Percentiles rank a stretch among this genome's conserved stretches.
These are phyloP conservation scores for Muscicapa comitata DNA, from an alignment of 2,797 vertebrate genomes.

Conservation along the genomic window DNA sequence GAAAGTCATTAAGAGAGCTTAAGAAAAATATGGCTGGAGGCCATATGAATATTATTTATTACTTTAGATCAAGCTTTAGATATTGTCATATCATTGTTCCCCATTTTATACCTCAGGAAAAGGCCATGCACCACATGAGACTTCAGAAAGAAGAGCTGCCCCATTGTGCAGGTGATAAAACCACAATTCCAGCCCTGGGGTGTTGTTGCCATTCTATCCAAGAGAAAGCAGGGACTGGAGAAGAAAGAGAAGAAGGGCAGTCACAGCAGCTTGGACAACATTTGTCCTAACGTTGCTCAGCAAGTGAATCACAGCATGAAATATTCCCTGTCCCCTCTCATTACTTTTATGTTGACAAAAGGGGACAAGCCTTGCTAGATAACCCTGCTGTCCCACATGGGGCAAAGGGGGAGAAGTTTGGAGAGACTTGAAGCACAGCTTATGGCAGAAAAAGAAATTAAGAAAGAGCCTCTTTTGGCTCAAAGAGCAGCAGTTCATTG, in stretches of 20 bases:
- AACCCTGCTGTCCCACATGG: not conserved
- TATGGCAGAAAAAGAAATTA: not conserved
- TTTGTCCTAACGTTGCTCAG: not conserved
- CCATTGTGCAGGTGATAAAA: not conserved
- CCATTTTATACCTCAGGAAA: not conserved
- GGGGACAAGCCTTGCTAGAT: not conserved
- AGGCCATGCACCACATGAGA: fast-evolving
- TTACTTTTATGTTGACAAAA: not conserved
- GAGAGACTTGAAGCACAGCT: not conserved
- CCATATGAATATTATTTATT: not conserved
- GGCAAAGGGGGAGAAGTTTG: fast-evolving
- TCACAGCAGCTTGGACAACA: not conserved
- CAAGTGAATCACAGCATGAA: not conserved
- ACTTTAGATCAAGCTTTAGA: not conserved
- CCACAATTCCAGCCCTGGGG: not conserved
- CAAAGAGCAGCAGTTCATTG: not conserved
- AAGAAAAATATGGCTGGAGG: not conserved
- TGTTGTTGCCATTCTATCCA: not conserved
- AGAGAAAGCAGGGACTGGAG: not conserved
- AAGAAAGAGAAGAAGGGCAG: not conserved
- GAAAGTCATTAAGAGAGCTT: not conserved
- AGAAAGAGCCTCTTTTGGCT: not conserved
- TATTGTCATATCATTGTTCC: not conserved
- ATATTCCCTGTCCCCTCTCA: not conserved
- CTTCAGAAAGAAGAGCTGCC: not conserved